phyloP scores from a whole-genome alignment of 1,140 invertebrate genomes.

The Lepidurus apus region DNA sequence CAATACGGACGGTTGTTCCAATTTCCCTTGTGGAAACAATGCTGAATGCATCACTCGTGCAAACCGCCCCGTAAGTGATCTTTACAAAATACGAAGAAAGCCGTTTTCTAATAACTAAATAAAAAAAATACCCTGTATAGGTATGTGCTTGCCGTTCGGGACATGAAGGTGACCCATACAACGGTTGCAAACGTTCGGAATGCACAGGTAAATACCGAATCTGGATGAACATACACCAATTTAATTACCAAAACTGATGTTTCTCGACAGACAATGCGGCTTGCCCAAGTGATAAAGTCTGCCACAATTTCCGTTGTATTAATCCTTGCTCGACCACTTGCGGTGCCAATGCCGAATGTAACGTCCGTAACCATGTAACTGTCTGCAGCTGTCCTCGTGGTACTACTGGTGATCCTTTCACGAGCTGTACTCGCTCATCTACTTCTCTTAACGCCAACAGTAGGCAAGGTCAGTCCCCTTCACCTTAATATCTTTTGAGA shows the following conservation, averaged over 20 bases:
- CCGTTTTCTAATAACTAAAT: neutral
- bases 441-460: neutral
- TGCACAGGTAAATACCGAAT: conserved; percentile 50
- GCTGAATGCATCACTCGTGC: conserved; percentile 49
- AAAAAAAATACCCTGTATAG: neutral
- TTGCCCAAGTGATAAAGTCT: conserved; percentile 47
- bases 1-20: conserved; percentile 39
- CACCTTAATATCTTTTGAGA: conserved; percentile 36
- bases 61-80: conserved; percentile 45
- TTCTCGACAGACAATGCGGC: conserved; percentile 45
- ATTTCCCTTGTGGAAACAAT: conserved; percentile 44
- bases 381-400: conserved; percentile 44
- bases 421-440: conserved; percentile 49
- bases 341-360: conserved; percentile 47
- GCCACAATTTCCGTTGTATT: conserved; percentile 48
- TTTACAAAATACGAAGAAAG: neutral
- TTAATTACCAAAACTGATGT: conserved; percentile 26
- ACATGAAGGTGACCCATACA: conserved; percentile 57
- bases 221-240: neutral
- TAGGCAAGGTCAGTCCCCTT: conserved; percentile 5
- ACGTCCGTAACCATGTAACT: conserved; percentile 45
- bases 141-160: conserved; percentile 55
- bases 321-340: conserved; percentile 47
- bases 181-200: conserved; percentile 56
- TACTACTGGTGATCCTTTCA: conserved; percentile 51